Base-by-base conservation (phyloP, 1,140 invertebrate genomes). In the Mya arenaria region DNA sequence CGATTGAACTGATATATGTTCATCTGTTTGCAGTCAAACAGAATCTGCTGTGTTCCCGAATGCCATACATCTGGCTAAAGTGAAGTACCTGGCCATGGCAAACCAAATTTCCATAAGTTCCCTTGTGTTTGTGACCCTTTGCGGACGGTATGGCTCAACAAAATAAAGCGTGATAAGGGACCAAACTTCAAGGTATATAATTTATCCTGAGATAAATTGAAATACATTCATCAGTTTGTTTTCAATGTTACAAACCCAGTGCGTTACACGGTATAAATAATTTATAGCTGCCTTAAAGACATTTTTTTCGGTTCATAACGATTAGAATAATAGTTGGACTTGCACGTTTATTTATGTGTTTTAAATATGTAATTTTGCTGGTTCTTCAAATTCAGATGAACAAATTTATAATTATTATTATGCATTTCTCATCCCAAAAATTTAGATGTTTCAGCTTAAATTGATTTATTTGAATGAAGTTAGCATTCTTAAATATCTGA, bases 81-180 rank as follows among this genome's bases (percentile, higher is more conserved):
- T 13, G 10, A 13, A 19, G 19, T 48, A 48, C 10, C 10, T 13
- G 41, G 41, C 41, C 41, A 19, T 48, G 41, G 41, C 10, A 48
- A 48, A 19, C 41, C 41, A n/a, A 48, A 19, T 19, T 48, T 13
- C 19, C 41, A 48, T 48, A 48, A 19, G 19, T 13, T 48, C 19
- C 41, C 41, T 13, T 10, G 10, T 19, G 41, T 13, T 10, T 10
- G 19, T 48, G 19, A 48, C 19, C 66, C 66, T n/a, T 28, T 69
- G 4, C 66, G 66, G 30, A 17, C 34, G 17, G 66, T 69, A 5
- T 69, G 66, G 66, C 28, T 69, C 4, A 39, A 69, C 13, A 69
- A 69, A 69, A 69, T 69, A 69, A 44, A 30, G 28, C 5, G 66
- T 19, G 39, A 44, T 69, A 37, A 69, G 44, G 17, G 34, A 13